These are phyloP conservation scores for Apis mellifera DNA, from an alignment of 1,140 invertebrate species.

Conservation along the genomic window Amel_HAv3.1 CM009943.2:3709001-3709500, in stretches of 20 bases:
- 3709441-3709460: conserved; percentile 69
- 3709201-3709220: conserved; percentile 60
- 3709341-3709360: conserved; percentile 48
- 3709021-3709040: conserved; percentile 59
- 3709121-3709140: conserved; percentile 43
- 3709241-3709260: conserved; percentile 22
- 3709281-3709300: conserved; percentile 34
- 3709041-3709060: conserved; percentile 51
- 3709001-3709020: conserved; percentile 60
- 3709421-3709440: conserved; percentile 60
- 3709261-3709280: conserved; percentile 18
- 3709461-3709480: conserved; percentile 72
- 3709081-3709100: conserved; percentile 67
- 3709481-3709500: conserved; percentile 68
- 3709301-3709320: conserved; percentile 42
- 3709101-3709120: conserved; percentile 64
- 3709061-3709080: conserved; percentile 54
- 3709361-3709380: conserved; percentile 47
- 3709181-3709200: conserved; percentile 58
- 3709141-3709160: conserved; percentile 42
- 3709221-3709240: conserved; percentile 47
- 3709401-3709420: conserved; percentile 42
- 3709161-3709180: conserved; percentile 50
- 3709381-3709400: conserved; percentile 29
- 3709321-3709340: conserved; percentile 40